A percentile compares a stretch with the other conserved stretches of the same genome.
Evolutionary conservation across 2,797 vertebrate species (phyloP).

Genomic region (Gila robusta): DNA sequence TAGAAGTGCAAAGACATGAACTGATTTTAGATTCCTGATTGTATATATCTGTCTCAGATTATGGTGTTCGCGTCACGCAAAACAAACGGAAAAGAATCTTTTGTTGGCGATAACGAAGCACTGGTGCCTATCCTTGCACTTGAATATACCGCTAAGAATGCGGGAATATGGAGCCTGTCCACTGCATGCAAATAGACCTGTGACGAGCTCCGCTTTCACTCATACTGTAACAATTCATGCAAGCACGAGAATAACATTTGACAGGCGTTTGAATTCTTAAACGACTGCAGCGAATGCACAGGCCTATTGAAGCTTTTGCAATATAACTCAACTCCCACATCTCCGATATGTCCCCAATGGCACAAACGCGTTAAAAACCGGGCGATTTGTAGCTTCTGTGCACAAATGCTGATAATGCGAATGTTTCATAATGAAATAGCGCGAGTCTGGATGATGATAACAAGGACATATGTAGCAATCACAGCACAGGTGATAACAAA

Average conservation of each 20-base stretch:
- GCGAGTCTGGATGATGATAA: background rate
- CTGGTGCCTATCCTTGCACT: background rate
- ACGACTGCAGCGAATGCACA: background rate
- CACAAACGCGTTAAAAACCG: constrained; percentile 17
- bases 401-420: background rate
- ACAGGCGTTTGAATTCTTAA: constrained; percentile 9
- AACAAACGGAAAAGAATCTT: background rate
- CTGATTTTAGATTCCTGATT: background rate
- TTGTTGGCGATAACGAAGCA: background rate
- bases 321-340: constrained; percentile 35
- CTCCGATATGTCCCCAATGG: background rate
- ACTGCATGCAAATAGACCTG: constrained; percentile 47
- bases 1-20: background rate
- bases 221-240: background rate
- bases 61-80: background rate
- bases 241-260: background rate
- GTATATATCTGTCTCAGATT: background rate
- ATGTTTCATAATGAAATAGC: constrained; percentile 14
- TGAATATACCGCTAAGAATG: constrained; percentile 33
- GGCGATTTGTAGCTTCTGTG: background rate
- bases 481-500: constrained; percentile 41
- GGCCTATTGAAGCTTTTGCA: constrained; percentile 25
- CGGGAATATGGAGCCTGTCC: constrained; percentile 36
- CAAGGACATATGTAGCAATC: constrained; percentile 17
- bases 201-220: constrained; percentile 31